Evolutionary conservation across 2,797 vertebrate genomes (phyloP).

Genomic region (Selene dorsalis): DNA sequence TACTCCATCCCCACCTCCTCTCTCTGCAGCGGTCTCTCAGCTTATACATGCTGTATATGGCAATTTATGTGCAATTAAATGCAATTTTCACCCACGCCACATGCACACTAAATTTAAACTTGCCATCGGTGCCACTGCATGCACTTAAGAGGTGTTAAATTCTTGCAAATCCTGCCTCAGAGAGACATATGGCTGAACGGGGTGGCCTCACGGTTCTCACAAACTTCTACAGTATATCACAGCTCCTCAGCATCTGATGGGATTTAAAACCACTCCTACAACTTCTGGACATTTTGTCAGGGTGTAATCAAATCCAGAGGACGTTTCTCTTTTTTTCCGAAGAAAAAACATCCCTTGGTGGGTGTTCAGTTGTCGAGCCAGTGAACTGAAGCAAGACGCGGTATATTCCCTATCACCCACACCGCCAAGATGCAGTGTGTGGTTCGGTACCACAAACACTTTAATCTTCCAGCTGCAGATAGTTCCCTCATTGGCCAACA

Average conservation of each 20-base stretch:
- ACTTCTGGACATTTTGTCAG: constrained; percentile 35
- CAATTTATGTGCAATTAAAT: constrained; percentile 62
- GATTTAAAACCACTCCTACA: constrained; percentile 27
- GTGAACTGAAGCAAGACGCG: constrained; percentile 41
- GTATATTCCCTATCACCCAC: constrained; percentile 33
- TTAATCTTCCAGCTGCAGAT: constrained; percentile 56
- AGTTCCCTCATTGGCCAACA: constrained; percentile 38
- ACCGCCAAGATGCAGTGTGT: constrained; percentile 63
- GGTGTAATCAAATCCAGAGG: constrained; percentile 53
- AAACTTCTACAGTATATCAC: constrained; percentile 3
- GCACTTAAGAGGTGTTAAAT: neutral
- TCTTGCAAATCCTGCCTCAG: constrained; percentile 11
- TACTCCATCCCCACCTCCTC: constrained; percentile 17
- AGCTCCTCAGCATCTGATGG: constrained; percentile 12
- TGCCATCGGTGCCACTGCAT: constrained; percentile 24
- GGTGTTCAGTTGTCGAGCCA: constrained; percentile 34
- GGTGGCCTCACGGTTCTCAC: constrained; percentile 4
- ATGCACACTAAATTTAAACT: constrained; percentile 32
- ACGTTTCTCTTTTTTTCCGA: constrained; percentile 37
- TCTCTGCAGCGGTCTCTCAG: constrained; percentile 42
- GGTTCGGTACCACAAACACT: constrained; percentile 44
- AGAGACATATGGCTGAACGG: constrained; percentile 7
- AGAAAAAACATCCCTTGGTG: constrained; percentile 36
- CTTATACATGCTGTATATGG: constrained; percentile 28
- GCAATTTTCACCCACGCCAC: constrained; percentile 61